Percentiles rank a stretch among this genome's conserved stretches.
Evolutionary conservation across 2,797 vertebrate species (phyloP).

Genomic region (Chiloscyllium punctatum): DNA sequence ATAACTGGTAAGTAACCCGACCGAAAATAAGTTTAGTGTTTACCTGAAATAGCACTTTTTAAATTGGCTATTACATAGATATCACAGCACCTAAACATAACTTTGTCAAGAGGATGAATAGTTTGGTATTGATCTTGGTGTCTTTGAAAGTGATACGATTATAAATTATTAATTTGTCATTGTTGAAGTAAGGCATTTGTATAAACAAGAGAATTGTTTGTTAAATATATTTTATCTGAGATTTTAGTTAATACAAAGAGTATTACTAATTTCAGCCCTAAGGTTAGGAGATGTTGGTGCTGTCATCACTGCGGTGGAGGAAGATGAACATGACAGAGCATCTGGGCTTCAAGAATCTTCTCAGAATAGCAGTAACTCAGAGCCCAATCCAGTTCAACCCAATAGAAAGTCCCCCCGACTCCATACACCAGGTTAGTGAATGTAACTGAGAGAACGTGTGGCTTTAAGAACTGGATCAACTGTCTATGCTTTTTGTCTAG

Average conservation of each 20-base stretch:
- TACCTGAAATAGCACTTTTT: neutral
- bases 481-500: neutral
- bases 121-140: neutral
- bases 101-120: neutral
- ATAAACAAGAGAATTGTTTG: neutral
- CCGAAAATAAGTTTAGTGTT: neutral
- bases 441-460: neutral
- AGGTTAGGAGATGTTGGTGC: neutral
- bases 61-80: neutral
- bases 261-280: conserved; percentile 16
- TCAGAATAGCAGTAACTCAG: conserved; percentile 16
- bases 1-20: too few relatives aligned
- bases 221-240: neutral
- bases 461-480: neutral
- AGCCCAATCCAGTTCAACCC: neutral
- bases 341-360: conserved; percentile 29
- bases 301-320: conserved; percentile 12
- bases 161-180: neutral
- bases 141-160: neutral
- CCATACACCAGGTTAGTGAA: conserved; percentile 16
- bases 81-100: neutral
- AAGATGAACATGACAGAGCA: neutral
- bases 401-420: conserved; percentile 32
- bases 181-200: neutral
- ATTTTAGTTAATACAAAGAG: neutral